These are phyloP conservation scores for Excalfactoria chinensis DNA, from an alignment of 2,113 vertebrate genomes.

Conservation along the genomic window DNA sequence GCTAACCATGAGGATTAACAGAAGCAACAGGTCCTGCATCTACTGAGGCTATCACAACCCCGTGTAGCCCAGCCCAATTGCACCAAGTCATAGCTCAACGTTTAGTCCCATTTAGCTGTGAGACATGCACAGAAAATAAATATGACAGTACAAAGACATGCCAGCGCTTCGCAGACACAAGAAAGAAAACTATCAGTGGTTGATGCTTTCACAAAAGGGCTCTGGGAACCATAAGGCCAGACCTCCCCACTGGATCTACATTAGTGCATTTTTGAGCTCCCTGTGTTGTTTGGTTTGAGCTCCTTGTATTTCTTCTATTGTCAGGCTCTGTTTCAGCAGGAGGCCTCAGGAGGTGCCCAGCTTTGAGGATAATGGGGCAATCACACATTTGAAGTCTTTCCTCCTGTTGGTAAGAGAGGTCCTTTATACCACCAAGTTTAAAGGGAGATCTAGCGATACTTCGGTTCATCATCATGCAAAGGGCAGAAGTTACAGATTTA, in stretches of 20 bases:
- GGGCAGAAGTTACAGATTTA: slow-evolving; percentile 32
- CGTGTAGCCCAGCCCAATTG: neutral
- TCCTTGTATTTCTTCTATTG: neutral
- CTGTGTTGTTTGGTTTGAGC: neutral
- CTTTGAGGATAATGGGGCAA: slow-evolving; percentile 16
- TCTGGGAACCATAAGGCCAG: neutral
- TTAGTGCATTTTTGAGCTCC: neutral
- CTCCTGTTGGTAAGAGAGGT: neutral
- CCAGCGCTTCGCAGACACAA: accelerated
- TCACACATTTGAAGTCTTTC: neutral
- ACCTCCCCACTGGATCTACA: too few relatives aligned
- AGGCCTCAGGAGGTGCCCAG: neutral
- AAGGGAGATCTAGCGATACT: slow-evolving; percentile 4
- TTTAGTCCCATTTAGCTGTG: neutral
- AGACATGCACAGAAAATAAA: neutral
- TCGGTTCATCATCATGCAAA: neutral
- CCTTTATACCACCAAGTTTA: neutral
- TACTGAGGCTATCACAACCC: neutral
- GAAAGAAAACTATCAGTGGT: neutral
- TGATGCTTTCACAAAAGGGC: neutral
- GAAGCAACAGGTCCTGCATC: neutral
- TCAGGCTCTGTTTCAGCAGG: neutral
- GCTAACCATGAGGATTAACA: neutral
- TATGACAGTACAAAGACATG: neutral
- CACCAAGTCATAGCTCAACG: neutral